Conservation (phyloP, 2,797 vertebrate species). For the Cyprinodon diabolis region DNA sequence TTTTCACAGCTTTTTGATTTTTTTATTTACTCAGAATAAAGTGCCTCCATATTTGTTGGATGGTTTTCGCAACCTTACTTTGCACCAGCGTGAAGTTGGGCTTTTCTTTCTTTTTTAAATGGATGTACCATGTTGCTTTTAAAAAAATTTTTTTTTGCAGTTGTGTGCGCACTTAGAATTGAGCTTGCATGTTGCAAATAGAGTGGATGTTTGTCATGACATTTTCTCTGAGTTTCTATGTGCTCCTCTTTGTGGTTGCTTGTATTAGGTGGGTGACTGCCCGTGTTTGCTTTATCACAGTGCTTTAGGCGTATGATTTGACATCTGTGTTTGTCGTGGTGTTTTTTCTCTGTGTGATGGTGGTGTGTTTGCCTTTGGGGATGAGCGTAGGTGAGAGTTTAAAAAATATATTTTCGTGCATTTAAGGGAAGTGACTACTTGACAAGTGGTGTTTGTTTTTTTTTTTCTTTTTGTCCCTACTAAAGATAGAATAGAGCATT, state of each 20-base stretch:
- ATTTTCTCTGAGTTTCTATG: constrained; percentile 50
- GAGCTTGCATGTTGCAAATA: constrained; percentile 12
- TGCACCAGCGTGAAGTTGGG: constrained; percentile 3
- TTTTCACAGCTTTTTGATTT: neutral
- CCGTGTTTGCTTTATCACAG: constrained; percentile 68
- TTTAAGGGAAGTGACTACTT: constrained; percentile 40
- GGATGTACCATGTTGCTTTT: neutral
- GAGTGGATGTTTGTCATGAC: constrained; percentile 38
- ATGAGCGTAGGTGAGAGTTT: constrained; percentile 54
- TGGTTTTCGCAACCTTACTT: neutral
- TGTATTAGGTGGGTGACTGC: constrained; percentile 70
- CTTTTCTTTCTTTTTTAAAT: constrained; percentile 9
- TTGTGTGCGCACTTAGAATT: constrained; percentile 16
- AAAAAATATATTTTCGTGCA: constrained; percentile 56
- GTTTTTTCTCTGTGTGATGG: constrained; percentile 36
- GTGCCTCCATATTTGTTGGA: neutral
- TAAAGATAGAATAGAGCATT: constrained; percentile 37
- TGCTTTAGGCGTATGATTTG: constrained; percentile 68
- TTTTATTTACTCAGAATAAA: neutral
- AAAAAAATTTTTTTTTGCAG: neutral
- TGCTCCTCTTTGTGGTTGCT: constrained; percentile 63
- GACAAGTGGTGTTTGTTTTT: constrained; percentile 48
- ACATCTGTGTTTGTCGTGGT: constrained; percentile 73
- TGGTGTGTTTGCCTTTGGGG: constrained; percentile 56
- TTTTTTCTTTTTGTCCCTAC: constrained; percentile 36